phyloP scores from a whole-genome alignment of 1,140 invertebrate genomes.

The Drosophila subpulchrella region DNA sequence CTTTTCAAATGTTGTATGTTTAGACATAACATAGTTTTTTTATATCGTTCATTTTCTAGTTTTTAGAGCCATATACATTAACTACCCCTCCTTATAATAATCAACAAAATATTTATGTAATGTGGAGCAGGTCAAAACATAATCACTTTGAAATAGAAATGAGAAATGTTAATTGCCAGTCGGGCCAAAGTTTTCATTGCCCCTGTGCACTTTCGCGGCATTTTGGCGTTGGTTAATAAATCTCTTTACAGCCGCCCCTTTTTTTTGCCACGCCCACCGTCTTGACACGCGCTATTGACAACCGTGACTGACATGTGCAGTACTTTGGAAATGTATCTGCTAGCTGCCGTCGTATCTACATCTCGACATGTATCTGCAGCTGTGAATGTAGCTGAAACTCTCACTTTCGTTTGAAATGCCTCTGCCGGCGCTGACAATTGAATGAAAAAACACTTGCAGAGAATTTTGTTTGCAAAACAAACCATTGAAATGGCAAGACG shows the following conservation, averaged over 20 bases:
- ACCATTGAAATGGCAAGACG: slow-evolving; percentile 64
- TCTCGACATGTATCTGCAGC: background rate
- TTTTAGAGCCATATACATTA: background rate
- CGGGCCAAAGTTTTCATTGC: slow-evolving; percentile 18
- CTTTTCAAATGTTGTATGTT: no score
- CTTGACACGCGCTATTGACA: slow-evolving; percentile 68
- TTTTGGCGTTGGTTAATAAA: slow-evolving; percentile 37
- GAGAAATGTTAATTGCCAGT: slow-evolving; percentile 41
- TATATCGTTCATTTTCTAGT: background rate
- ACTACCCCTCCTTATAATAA: background rate
- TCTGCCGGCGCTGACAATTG: slow-evolving; percentile 59
- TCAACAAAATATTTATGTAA: background rate
- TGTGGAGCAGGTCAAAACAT: slow-evolving; percentile 18
- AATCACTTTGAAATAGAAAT: background rate
- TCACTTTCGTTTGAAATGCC: slow-evolving; percentile 71
- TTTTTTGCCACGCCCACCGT: slow-evolving; percentile 31
- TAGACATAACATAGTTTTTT: no score
- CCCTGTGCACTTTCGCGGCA: slow-evolving; percentile 45
- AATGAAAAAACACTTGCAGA: slow-evolving; percentile 64
- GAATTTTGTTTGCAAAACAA: slow-evolving; percentile 79
- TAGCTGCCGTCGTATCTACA: slow-evolving; percentile 1
- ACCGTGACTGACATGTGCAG: slow-evolving; percentile 70
- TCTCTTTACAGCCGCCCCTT: slow-evolving; percentile 17
- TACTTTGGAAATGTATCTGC: slow-evolving; percentile 24
- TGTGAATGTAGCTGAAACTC: slow-evolving; percentile 53